Percentiles rank a stretch among this genome's conserved stretches.
Evolutionary conservation across 1,140 invertebrate genomes (phyloP).

Genomic region (Listronotus oregonensis): DNA sequence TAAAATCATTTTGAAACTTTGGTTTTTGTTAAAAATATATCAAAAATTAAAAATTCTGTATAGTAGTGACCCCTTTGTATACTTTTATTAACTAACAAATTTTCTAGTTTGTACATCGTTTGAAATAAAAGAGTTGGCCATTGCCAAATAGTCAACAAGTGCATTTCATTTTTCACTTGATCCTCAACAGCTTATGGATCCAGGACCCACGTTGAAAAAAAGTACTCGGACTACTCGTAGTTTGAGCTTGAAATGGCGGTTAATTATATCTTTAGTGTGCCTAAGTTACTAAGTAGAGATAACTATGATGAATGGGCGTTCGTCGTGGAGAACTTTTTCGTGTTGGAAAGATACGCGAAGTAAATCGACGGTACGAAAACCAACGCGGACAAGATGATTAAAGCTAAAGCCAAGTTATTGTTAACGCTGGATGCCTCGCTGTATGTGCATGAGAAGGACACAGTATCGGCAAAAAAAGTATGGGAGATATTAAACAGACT

Average conservation of each 20-base stretch:
- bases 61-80: too few species aligned
- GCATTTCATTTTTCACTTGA: too few species aligned
- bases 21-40: too few species aligned
- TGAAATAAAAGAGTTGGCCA: too few species aligned
- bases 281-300: slow-evolving; percentile 38
- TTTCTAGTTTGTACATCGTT: too few species aligned
- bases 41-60: too few species aligned
- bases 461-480: slow-evolving; percentile 21
- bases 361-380: slow-evolving; percentile 39
- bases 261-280: slow-evolving; percentile 43
- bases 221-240: too few species aligned
- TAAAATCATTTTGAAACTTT: too few species aligned
- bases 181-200: too few species aligned
- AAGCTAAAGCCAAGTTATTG: slow-evolving; percentile 40
- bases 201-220: too few species aligned
- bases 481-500: slow-evolving; percentile 34
- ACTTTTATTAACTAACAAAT: too few species aligned
- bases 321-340: slow-evolving; percentile 41
- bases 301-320: slow-evolving; percentile 44
- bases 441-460: slow-evolving; percentile 36
- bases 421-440: slow-evolving; percentile 36
- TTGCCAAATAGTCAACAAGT: too few species aligned
- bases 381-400: slow-evolving; percentile 22
- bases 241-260: slow-evolving; percentile 24
- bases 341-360: slow-evolving; percentile 40